A percentile compares a stretch with the other conserved stretches of the same genome.
Conservation (phyloP, 2,888 invertebrate species). For the Amphipyra tragopoginis region DNA sequence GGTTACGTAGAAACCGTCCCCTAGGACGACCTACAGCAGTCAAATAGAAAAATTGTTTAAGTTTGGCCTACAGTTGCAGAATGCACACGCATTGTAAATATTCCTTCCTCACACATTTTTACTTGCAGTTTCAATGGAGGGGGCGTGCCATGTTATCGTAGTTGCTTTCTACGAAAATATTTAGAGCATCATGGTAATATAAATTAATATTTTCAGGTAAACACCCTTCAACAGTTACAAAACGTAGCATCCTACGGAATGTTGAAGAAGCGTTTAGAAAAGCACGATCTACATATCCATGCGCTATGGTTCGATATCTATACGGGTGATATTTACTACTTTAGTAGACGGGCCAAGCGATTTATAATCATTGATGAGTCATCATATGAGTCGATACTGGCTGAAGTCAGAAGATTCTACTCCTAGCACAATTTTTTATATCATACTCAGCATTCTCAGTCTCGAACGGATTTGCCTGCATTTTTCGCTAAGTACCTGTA, state of each 20-base stretch:
- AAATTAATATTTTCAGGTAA: slow-evolving; percentile 90
- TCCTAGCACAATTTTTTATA: slow-evolving; percentile 84
- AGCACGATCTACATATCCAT: slow-evolving; percentile 96
- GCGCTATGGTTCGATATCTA: slow-evolving; percentile 99
- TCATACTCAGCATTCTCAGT: background rate
- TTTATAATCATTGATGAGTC: slow-evolving; percentile 96
- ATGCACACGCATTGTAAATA: too few relatives aligned
- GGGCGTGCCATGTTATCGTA: too few relatives aligned
- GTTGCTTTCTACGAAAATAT: background rate
- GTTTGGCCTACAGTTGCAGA: too few relatives aligned
- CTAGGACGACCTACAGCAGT: too few relatives aligned
- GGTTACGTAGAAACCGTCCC: too few relatives aligned
- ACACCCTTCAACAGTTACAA: slow-evolving; percentile 97
- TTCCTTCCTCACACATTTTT: too few relatives aligned
- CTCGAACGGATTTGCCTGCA: too few relatives aligned
- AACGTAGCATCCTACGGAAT: slow-evolving; percentile 98
- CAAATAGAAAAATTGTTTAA: too few relatives aligned
- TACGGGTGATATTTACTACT: slow-evolving; percentile 98
- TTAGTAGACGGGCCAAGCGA: slow-evolving; percentile 95
- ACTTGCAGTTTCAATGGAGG: too few relatives aligned
- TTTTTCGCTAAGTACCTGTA: too few relatives aligned
- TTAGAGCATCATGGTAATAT: background rate
- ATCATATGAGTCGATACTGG: slow-evolving; percentile 92
- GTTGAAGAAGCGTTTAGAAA: slow-evolving; percentile 94
- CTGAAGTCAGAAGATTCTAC: slow-evolving; percentile 95